Conservation (phyloP, 1,140 invertebrate genomes). For the Gerris buenoi region DNA sequence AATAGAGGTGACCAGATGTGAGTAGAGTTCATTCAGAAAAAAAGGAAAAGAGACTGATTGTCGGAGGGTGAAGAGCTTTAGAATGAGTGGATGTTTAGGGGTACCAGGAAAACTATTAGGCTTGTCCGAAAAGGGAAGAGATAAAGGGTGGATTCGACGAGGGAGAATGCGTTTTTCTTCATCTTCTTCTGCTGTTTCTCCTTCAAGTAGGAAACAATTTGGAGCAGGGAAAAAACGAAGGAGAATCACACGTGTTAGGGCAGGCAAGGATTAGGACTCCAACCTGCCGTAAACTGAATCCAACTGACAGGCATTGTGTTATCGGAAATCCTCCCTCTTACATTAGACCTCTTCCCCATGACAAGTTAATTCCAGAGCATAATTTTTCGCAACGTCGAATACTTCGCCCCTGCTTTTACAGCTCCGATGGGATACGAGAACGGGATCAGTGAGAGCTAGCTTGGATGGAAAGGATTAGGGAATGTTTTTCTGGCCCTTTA, state of each 20-base stretch:
- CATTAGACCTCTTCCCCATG: neutral
- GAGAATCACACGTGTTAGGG: neutral
- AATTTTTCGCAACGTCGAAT: neutral
- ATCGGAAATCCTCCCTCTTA: neutral
- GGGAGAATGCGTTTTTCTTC: slow-evolving; percentile 11
- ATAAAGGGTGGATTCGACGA: no score
- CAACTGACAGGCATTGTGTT: neutral
- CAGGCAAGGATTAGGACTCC: neutral
- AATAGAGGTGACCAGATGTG: neutral
- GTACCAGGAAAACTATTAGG: neutral
- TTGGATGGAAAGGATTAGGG: no score
- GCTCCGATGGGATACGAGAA: no score
- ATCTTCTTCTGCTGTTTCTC: neutral
- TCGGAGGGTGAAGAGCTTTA: neutral
- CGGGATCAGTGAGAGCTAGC: no score
- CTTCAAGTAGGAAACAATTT: neutral
- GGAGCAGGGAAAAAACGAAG: neutral
- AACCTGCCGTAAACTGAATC: neutral
- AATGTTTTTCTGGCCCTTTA: no score
- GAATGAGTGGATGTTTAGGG: neutral
- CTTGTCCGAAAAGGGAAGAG: neutral
- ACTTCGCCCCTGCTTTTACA: neutral
- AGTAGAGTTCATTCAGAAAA: neutral
- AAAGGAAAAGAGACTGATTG: neutral
- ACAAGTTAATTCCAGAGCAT: neutral